Evolutionary conservation across 2,113 vertebrate genomes (phyloP), one percentile per base, ranked within the genome.

Genomic region (Barnardius zonarius): DNA sequence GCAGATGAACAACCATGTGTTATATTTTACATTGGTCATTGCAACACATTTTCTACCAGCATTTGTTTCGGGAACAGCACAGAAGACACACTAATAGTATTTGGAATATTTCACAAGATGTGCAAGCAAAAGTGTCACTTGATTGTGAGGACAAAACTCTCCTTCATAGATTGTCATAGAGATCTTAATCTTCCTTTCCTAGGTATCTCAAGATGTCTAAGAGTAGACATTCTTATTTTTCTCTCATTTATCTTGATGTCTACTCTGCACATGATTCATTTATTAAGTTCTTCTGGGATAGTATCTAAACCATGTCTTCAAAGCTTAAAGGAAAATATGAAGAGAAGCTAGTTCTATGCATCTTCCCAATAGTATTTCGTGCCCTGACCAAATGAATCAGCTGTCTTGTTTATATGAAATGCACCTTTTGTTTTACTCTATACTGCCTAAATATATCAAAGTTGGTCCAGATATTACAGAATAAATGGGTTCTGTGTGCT

Each of bases 1-100:
- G 35, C 92, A 96, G 92, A 93, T 95, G 92, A 83, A 77, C 59
- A 93, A 14, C 67, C 72, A 86, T 66, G 78, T 94, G 75, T 13
- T 54, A 44, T 70, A 54, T 81, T 94, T 94, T 68, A 88, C 30
- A 63, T 92, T 93, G 49, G 63, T 94, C 59, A 6, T 31, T 77
- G n/a, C 52, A 77, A 43, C 68, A 55, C 27, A 12, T 55, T 89
- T 69, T 79, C 55, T 84, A 63, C 33, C 48, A 89, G 64, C n/a
- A n/a, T 83, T 77, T 95, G 54, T 77, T 96, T 95, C 86, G 49
- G 14, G 33, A 90, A 59, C 39, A 70, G 30, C 30, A 88, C 25
- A 81, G 41, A 70, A 68, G 61, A 88, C 11, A 43, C 15, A 72
- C 8, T 72, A 88, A 94, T 82, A 96, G 75, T 86, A 74, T 80